Base-by-base conservation (phyloP, 2,113 vertebrate species). In the Mus spicilegus region DNA sequence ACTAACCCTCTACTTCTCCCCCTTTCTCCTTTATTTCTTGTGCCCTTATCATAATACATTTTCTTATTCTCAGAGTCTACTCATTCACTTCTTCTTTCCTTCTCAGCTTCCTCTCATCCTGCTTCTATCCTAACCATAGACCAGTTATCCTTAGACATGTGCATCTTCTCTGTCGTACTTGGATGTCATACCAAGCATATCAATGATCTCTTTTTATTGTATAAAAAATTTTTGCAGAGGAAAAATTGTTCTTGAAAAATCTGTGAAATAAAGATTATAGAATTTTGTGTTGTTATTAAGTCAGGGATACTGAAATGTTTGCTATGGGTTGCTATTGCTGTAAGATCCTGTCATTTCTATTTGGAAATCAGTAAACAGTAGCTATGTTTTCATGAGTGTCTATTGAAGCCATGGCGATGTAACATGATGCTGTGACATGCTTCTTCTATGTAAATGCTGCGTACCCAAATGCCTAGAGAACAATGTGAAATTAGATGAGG, bases 71-170 rank as follows among this genome's bases (percentile, higher is more conserved):
- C 13, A 42, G 39, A 42, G 14, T 84, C 3, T 42, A 28, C 26
- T 42, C 28, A 12, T 42, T 16, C 58, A 28, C 61, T 42, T 2
- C 58, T 58, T 58, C 5, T 28, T 82, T 61, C 26, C 7, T 30
- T 33, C 5, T 8, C 1, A 22, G 6, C 1, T 42, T 49, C 28
- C 6, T 49, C 3, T 22, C 0, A 5, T 0, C 19, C 67, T 13
- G 4, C 3, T 42, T 63, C 22, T 42, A 42, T 42, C 39, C 14
- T 30, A 63, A 63, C 3, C 6, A 46, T 54, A 46, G 70, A 33
- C 58, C 24, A 2, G 30, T 95, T 30, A 72, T 11, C 20, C 19
- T n/a, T 87, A 9, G 22, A 39, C 24, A 16, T 82, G 30, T 49
- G 1, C 49, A 30, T 70, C 16, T 42, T 81, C 75, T 88, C 26